Evolutionary conservation across 2,888 invertebrate species (phyloP).

Genomic region (Siphonodentalium dalli): DNA sequence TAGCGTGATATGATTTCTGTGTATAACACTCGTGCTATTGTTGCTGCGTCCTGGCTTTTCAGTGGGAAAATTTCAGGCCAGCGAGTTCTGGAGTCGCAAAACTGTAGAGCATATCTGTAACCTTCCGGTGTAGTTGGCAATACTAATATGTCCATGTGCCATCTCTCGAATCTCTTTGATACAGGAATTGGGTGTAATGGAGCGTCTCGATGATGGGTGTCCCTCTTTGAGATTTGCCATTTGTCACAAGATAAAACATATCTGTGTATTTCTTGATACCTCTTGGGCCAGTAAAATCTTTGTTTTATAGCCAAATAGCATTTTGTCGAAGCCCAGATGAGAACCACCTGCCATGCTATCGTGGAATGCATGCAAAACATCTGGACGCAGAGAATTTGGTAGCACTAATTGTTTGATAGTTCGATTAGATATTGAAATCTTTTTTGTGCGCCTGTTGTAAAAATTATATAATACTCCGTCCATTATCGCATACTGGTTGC

Average conservation of each 20-base stretch:
- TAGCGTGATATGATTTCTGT: too few relatives aligned
- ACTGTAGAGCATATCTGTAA: too few relatives aligned
- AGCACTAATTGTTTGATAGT: conserved; percentile 17
- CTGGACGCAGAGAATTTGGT: conserved; percentile 17
- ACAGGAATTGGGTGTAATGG: conserved; percentile 18
- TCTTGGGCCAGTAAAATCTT: too few relatives aligned
- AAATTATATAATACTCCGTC: conserved; percentile 21
- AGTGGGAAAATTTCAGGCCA: too few relatives aligned
- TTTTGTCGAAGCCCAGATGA: too few relatives aligned
- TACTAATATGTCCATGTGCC: too few relatives aligned
- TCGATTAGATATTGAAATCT: not conserved
- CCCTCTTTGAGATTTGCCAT: conserved; percentile 22
- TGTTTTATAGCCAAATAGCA: too few relatives aligned
- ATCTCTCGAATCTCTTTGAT: conserved; percentile 11
- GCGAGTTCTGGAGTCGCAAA: too few relatives aligned
- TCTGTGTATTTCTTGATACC: conserved; percentile 22
- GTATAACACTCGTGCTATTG: too few relatives aligned
- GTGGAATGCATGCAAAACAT: conserved; percentile 27
- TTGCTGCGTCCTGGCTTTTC: too few relatives aligned
- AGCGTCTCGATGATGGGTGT: conserved; percentile 11
- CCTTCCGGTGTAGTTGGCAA: too few relatives aligned
- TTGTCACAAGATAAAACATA: conserved; percentile 19
- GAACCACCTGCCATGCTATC: conserved; percentile 19
- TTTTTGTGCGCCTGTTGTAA: conserved; percentile 10
- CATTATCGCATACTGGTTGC: conserved; percentile 16